These are phyloP conservation scores for Ellobium chinense DNA, from an alignment of 2,888 invertebrate species.

Conservation along the genomic window DNA sequence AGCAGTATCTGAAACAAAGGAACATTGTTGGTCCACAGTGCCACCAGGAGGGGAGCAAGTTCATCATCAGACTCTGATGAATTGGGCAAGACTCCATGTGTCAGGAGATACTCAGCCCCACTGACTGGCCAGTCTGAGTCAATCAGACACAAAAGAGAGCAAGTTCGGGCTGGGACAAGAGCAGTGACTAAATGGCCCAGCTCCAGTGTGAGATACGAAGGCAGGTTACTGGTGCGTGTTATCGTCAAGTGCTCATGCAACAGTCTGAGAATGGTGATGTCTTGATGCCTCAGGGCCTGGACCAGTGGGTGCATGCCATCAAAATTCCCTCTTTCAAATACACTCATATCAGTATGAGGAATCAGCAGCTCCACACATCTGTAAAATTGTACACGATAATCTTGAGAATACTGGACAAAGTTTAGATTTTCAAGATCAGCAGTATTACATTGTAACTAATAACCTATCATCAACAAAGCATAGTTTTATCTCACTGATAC, in stretches of 20 bases:
- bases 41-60: slow-evolving; percentile 66
- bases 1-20: slow-evolving; percentile 61
- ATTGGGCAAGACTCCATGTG: slow-evolving; percentile 59
- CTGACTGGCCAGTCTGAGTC: slow-evolving; percentile 51
- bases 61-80: slow-evolving; percentile 52
- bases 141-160: slow-evolving; percentile 54
- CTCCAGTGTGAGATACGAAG: slow-evolving; percentile 44
- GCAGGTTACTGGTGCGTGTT: slow-evolving; percentile 45
- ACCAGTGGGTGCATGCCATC: slow-evolving; percentile 58
- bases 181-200: slow-evolving; percentile 47
- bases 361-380: slow-evolving; percentile 65
- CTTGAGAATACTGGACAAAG: no score
- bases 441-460: no score
- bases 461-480: no score
- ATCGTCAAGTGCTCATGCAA: slow-evolving; percentile 55
- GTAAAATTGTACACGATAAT: no score
- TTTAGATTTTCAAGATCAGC: no score
- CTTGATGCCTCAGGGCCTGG: slow-evolving; percentile 52
- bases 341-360: slow-evolving; percentile 58
- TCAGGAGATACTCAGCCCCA: slow-evolving; percentile 57
- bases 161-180: slow-evolving; percentile 45
- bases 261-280: slow-evolving; percentile 57
- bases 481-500: no score
- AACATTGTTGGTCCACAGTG: slow-evolving; percentile 54
- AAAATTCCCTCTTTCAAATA: slow-evolving; percentile 49